Base-by-base conservation (phyloP, 2,888 invertebrate species). In the Abscondita cerata region DNA sequence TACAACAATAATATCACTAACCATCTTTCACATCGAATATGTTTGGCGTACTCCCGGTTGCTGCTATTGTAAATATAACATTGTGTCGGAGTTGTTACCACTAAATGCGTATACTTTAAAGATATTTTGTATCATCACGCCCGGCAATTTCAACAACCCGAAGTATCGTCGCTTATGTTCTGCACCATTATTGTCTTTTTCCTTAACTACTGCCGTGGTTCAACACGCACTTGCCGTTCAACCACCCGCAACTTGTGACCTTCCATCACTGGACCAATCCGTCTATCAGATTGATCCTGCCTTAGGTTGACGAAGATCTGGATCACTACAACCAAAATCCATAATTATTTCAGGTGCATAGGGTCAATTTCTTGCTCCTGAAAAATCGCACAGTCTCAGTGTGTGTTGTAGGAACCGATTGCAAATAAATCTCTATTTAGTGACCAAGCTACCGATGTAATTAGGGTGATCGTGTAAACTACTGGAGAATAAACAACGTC, bases 201-300 rank as follows among this genome's bases (percentile, higher is more conserved):
- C 91, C 0, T 85, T 86, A 63, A 94, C 89, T 0, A 75, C 71
- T 3, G 78, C 80, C 9, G 75, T 76, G 57, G 68, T 79, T 78
- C 63, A 67, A 61, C 59, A 53, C 76, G 75, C 1, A 77, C 78
- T 62, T 78, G 74, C 50, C 80, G 71, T 66, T 78, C 79, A 9
- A 80, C 74, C n/a, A 97, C 88, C 95, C 9, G 95, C 95, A 19
- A 98, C 83, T 80, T 98, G 98, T 0, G 97, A n/a, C n/a, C n/a
- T 98, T 2, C 97, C 95, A 81, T 99, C 98, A 52, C 89, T 89
- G 1, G 97, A 97, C 98, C 98, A 99, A 1, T 92, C 87, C 48
- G 98, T 83, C 66, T 88, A 87, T 77, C 94, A 95, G 62, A 99
- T 88, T 70, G 96, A 96, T 4, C 98, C 98, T 1, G 92, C 90